Percentiles rank a stretch among this genome's conserved stretches.
Evolutionary conservation across 1,140 invertebrate species (phyloP).

Genomic region (Lerema accius): DNA sequence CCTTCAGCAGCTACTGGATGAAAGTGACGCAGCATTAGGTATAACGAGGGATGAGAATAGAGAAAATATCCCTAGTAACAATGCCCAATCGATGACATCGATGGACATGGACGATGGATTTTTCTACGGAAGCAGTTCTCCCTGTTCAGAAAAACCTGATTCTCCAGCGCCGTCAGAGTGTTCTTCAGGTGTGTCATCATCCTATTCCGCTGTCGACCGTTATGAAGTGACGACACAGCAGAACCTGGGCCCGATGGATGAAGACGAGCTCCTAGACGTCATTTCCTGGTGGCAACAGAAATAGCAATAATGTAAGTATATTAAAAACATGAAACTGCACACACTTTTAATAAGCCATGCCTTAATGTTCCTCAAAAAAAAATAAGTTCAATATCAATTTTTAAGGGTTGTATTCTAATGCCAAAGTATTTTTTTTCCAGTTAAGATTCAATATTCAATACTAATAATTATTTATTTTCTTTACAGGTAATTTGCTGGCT

Average conservation of each 20-base stretch:
- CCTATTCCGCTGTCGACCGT: slow-evolving; percentile 72
- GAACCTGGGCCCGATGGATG: slow-evolving; percentile 86
- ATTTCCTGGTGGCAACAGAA: slow-evolving; percentile 92
- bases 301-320: slow-evolving; percentile 75
- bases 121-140: slow-evolving; percentile 74
- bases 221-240: slow-evolving; percentile 80
- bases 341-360: too few species aligned
- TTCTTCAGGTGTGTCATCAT: slow-evolving; percentile 84
- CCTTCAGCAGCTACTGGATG: slow-evolving; percentile 92
- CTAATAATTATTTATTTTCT: slow-evolving; percentile 55
- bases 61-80: slow-evolving; percentile 72
- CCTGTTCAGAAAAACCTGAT: slow-evolving; percentile 86
- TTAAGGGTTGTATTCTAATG: too few species aligned
- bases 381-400: too few species aligned
- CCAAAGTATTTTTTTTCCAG: too few species aligned
- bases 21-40: slow-evolving; percentile 81
- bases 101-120: slow-evolving; percentile 79
- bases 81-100: slow-evolving; percentile 59
- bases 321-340: slow-evolving; percentile 1
- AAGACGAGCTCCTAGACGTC: slow-evolving; percentile 92
- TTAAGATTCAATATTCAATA: slow-evolving; percentile 30
- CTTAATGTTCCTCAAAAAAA: too few species aligned
- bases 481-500: slow-evolving; percentile 51
- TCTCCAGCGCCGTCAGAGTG: slow-evolving; percentile 91
- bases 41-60: slow-evolving; percentile 74